Evolutionary conservation across 2,797 vertebrate genomes (phyloP).

Genomic region (Falco naumanni): DNA sequence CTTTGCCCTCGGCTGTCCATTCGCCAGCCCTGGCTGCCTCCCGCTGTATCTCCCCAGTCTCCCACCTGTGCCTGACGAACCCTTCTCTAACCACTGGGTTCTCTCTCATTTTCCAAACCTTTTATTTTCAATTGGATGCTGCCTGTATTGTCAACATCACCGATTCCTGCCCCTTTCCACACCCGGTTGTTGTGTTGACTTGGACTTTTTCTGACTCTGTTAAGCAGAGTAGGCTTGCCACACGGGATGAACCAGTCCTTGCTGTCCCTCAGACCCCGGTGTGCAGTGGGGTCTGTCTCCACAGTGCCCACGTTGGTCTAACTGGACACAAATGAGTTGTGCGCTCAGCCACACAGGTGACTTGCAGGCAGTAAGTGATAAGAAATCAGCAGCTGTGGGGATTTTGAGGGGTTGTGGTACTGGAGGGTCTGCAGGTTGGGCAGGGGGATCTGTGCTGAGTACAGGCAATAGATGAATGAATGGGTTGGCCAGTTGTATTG

Average conservation of each 20-base stretch:
- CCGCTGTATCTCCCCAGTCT: background rate
- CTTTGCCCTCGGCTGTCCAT: background rate
- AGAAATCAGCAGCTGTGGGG: background rate
- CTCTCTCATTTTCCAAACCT: background rate
- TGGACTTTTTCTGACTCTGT: background rate
- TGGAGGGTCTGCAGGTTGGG: background rate
- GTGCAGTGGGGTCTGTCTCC: background rate
- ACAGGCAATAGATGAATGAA: too few species aligned
- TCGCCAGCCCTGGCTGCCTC: background rate
- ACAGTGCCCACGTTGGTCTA: background rate
- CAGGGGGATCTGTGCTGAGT: background rate
- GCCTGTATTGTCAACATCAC: background rate
- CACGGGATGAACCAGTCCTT: background rate
- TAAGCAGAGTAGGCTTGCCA: background rate
- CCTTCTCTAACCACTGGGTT: background rate
- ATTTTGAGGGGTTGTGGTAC: background rate
- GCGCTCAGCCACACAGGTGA: rapidly evolving
- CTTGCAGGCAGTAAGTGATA: background rate
- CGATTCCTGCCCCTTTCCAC: background rate
- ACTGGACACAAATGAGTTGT: background rate
- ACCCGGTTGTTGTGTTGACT: rapidly evolving
- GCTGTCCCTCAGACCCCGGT: background rate
- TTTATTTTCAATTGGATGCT: rapidly evolving
- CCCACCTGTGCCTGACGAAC: background rate
- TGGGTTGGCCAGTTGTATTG: background rate